Percentiles rank a stretch among this genome's conserved stretches.
These are phyloP conservation scores for Leptinotarsa juncta DNA, from an alignment of 2,888 invertebrate species.

Conservation along the genomic window DNA sequence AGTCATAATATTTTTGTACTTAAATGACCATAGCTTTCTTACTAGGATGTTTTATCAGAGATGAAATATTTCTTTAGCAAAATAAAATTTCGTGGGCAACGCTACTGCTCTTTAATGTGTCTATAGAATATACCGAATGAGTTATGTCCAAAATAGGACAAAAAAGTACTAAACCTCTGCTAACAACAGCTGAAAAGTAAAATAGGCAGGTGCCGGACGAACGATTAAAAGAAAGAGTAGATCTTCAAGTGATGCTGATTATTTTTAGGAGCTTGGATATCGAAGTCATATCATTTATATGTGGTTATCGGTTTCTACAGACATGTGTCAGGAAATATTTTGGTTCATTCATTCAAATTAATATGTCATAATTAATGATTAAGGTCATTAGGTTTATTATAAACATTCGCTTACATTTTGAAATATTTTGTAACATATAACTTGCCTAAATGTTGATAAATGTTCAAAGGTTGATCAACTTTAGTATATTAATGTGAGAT, in stretches of 20 bases:
- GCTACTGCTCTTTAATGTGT: not conserved
- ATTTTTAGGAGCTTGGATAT: not conserved
- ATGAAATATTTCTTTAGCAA: too few species aligned
- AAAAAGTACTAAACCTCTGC: slow-evolving; percentile 20
- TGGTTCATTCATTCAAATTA: not conserved
- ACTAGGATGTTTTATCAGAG: too few species aligned
- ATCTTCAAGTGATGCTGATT: slow-evolving; percentile 10
- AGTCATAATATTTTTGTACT: too few species aligned
- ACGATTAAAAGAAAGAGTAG: not conserved
- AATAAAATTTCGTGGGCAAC: not conserved
- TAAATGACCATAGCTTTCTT: too few species aligned
- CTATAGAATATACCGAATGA: not conserved
- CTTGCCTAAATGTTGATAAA: not conserved
- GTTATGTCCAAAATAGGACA: slow-evolving; percentile 5
- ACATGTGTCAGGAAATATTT: not conserved
- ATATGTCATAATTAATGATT: not conserved
- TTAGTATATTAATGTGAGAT: not conserved
- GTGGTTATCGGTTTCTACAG: not conserved
- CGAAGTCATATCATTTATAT: not conserved
- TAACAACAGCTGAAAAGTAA: slow-evolving; percentile 20
- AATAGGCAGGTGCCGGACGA: slow-evolving; percentile 14
- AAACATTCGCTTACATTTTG: not conserved
- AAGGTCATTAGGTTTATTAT: not conserved
- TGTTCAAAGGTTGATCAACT: not conserved
- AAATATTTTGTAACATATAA: not conserved